These are phyloP conservation scores for Neosilurus hyrtlii DNA, from an alignment of 2,797 vertebrate genomes.

Conservation along the genomic window DNA sequence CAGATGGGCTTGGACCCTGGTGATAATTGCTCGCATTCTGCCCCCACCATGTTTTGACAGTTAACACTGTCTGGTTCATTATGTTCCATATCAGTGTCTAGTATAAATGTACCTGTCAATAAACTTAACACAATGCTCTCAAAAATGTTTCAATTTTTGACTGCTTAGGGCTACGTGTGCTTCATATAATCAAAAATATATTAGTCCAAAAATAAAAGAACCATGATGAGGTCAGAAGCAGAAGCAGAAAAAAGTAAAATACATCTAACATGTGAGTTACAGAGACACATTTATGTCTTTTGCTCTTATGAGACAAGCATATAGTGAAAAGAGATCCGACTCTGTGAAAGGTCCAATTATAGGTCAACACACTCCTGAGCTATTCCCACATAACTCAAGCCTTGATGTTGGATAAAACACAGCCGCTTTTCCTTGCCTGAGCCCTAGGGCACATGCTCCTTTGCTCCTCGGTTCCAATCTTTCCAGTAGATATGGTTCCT, in stretches of 20 bases:
- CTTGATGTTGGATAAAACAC: constrained; percentile 52
- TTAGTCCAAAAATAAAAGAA: background rate
- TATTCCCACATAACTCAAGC: constrained; percentile 36
- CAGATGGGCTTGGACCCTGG: too few relatives aligned
- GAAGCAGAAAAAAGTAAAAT: constrained; percentile 5
- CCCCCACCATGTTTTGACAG: too few relatives aligned
- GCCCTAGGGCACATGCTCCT: constrained; percentile 17
- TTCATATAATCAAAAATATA: too few relatives aligned
- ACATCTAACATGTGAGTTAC: constrained; percentile 9
- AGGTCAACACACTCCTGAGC: constrained; percentile 52
- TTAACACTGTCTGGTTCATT: background rate
- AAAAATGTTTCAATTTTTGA: background rate
- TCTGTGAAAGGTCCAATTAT: constrained; percentile 41
- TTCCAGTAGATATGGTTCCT: constrained; percentile 7
- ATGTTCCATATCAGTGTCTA: background rate
- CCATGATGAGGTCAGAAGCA: background rate
- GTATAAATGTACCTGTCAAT: background rate
- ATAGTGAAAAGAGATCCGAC: constrained; percentile 47
- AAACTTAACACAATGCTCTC: background rate
- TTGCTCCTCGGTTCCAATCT: background rate
- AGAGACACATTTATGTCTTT: constrained; percentile 10
- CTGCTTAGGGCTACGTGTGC: background rate
- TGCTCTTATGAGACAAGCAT: constrained; percentile 28
- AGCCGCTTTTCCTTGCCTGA: constrained; percentile 27
- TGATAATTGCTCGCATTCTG: too few relatives aligned